phyloP scores from a whole-genome alignment of 1,140 invertebrate species.

The Lordiphosa collinella region DNA sequence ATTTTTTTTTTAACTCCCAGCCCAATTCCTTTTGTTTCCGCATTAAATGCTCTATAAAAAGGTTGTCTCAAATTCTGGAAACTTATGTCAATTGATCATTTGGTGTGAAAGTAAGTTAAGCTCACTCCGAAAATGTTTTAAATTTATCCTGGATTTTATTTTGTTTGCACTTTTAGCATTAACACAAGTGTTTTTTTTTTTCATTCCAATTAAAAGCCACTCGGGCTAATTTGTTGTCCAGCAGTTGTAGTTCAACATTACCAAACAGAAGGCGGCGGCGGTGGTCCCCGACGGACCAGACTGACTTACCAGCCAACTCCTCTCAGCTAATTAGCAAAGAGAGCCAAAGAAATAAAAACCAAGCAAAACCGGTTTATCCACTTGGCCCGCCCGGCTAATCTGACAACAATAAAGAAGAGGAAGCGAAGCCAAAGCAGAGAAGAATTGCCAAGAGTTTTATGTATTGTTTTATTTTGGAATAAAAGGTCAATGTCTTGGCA shows the following conservation, averaged over 20 bases:
- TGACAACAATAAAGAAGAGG: constrained; percentile 5
- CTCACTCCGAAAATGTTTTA: too few species aligned
- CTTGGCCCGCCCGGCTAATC: constrained; percentile 3
- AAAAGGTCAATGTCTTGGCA: constrained; percentile 11
- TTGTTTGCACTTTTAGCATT: too few species aligned
- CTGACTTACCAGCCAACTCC: constrained; percentile 12
- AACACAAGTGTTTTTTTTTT: not conserved
- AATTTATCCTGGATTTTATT: too few species aligned
- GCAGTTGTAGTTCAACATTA: too few species aligned
- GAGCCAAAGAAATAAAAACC: constrained; percentile 5
- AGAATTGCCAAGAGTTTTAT: constrained; percentile 7
- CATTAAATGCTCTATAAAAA: too few species aligned
- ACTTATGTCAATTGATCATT: too few species aligned
- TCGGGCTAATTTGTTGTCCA: constrained; percentile 7
- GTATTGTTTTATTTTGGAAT: constrained; percentile 5
- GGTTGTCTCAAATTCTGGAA: too few species aligned
- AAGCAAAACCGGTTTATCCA: constrained; percentile 6
- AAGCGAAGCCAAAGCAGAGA: not conserved
- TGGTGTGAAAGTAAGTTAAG: too few species aligned
- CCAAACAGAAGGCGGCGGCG: too few species aligned
- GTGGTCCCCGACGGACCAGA: not conserved
- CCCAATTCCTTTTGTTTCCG: too few species aligned
- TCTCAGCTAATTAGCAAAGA: constrained; percentile 13
- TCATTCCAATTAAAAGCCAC: constrained; percentile 9
- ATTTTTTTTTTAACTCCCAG: too few species aligned